Evolutionary conservation across 2,888 invertebrate species (phyloP), one percentile per base, ranked within the genome.

Genomic region (Melanchra persicariae): DNA sequence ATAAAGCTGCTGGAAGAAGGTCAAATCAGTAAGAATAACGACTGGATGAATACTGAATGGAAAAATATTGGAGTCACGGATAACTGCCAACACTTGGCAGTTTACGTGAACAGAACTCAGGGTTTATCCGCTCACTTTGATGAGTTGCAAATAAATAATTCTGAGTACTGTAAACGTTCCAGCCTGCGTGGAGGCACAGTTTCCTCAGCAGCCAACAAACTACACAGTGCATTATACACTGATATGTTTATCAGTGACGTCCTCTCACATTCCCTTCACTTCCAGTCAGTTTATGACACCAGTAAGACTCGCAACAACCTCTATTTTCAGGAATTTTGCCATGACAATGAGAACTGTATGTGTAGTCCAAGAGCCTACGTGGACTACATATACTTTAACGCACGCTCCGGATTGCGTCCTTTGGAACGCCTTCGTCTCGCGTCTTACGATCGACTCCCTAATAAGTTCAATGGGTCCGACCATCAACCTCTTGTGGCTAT

Each of bases 61-160:
- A 51, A 34, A 52, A 37, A 19, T 34, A 70, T 70, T 26, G 59
- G 45, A 2, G 70, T 70, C 19, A 70, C 59, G 10, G 70, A 70
- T 10, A 70, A 45, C 45, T 59, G 71, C 52, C 71, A 70, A n/a
- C 71, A 71, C 12, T 22, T 71, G 59, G 45, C 71, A 45, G 59
- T 71, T 45, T 71, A 71, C 24, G 7, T 47, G 22, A 71, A 71
- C 54, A 54, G 71, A 22, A 15, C 19, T 19, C 15, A 60, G 10
- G 19, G 45, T 4, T 59, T 34, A 9, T 1, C 34, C 10, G 47
- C 70, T 26, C 12, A 24, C 12, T 71, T 71, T 10, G 37, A 19
- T 1, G 72, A 71, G 8, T 30, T 71, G 22, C 10, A 71, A 30
- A 40, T 59, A 47, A 15, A 52, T 26, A 51, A 70, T 15, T 45